Evolutionary conservation across 2,797 vertebrate species (phyloP).

Genomic region (Dryobates pubescens): DNA sequence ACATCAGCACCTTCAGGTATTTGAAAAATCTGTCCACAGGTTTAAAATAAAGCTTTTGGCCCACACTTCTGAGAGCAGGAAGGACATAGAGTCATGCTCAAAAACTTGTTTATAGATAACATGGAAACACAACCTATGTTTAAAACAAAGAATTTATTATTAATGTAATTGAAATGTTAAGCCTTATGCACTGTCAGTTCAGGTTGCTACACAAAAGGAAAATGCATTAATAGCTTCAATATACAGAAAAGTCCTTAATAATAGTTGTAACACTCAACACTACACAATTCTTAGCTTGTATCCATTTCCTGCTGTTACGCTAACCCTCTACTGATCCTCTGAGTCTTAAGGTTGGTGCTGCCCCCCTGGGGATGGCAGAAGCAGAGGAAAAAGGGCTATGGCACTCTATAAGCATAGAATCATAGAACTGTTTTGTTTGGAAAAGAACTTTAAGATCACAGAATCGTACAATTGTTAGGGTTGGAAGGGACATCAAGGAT

Average conservation of each 20-base stretch:
- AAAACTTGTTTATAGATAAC: background rate
- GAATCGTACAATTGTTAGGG: too few relatives aligned
- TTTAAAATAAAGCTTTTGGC: background rate
- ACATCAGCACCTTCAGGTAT: background rate
- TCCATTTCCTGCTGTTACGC: background rate
- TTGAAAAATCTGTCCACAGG: background rate
- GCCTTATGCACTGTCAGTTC: background rate
- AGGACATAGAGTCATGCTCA: background rate
- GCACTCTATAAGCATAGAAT: too few relatives aligned
- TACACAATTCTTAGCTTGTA: background rate
- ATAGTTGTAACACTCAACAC: background rate
- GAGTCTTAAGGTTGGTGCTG: too few relatives aligned
- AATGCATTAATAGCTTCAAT: background rate
- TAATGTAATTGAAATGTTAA: background rate
- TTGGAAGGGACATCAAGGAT: too few relatives aligned
- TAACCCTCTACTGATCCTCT: background rate
- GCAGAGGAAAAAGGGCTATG: too few relatives aligned
- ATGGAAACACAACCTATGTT: background rate
- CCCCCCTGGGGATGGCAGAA: too few relatives aligned
- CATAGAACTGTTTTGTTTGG: too few relatives aligned
- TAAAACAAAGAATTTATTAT: background rate
- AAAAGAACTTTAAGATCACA: too few relatives aligned
- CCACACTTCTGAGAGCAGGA: background rate
- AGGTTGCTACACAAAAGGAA: background rate
- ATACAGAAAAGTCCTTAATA: background rate